phyloP scores from a whole-genome alignment of 2,888 invertebrate genomes.

The Tridacna gigas region DNA sequence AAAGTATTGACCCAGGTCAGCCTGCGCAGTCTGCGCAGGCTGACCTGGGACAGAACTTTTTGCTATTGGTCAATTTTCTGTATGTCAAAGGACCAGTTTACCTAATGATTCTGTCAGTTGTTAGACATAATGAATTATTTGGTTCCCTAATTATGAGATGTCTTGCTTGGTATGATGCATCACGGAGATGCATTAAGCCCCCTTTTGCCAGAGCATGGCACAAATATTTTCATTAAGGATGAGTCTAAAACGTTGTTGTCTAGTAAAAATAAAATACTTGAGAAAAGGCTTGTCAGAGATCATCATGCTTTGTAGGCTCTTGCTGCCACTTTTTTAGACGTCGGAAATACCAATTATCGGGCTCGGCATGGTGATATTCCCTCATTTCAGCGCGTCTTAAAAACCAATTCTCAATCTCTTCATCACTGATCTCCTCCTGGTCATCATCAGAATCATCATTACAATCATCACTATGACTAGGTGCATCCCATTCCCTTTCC shows the following conservation, averaged over 20 bases:
- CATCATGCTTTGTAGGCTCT: background rate
- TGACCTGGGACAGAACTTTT: no score
- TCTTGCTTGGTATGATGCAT: no score
- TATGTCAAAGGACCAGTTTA: no score
- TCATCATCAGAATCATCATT: conserved; percentile 10
- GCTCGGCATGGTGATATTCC: conserved; percentile 35
- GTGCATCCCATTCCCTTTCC: background rate
- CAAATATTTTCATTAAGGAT: background rate
- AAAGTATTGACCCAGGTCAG: no score
- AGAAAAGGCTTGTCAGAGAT: background rate
- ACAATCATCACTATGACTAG: background rate
- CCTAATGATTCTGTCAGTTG: no score
- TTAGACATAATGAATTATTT: no score
- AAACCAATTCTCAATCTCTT: conserved; percentile 45
- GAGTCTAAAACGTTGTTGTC: background rate
- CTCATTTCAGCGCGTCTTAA: conserved; percentile 31
- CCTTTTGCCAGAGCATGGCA: no score
- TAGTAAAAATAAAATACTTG: background rate
- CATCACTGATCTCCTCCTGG: background rate
- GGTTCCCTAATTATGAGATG: no score
- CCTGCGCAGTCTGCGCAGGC: no score
- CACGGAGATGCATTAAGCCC: no score
- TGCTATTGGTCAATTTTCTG: no score
- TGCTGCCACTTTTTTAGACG: conserved; percentile 25
- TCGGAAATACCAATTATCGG: conserved; percentile 51